A percentile compares a stretch with the other conserved stretches of the same genome.
Conservation (phyloP, 2,888 invertebrate genomes). For the Clusia tigrina region DNA sequence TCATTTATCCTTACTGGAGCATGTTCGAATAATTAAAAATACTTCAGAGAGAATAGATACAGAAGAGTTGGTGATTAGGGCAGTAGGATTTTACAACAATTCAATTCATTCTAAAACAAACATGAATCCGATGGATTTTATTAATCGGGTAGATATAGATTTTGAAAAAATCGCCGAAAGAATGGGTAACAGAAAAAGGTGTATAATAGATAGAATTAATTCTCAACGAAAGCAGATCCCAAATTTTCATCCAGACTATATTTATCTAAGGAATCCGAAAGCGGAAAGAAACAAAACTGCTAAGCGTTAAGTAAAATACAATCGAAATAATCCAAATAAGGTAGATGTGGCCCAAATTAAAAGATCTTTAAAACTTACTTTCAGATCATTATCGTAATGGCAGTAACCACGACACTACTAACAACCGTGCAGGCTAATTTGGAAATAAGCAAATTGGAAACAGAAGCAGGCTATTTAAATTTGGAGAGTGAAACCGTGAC, state of each 20-base stretch:
- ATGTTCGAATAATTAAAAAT: constrained; percentile 1
- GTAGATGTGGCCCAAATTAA: not conserved
- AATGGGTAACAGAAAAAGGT: not conserved
- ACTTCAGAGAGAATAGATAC: not conserved
- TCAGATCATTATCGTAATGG: too few species aligned
- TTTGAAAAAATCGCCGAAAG: not conserved
- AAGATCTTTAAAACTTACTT: too few species aligned
- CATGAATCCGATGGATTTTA: constrained; percentile 7
- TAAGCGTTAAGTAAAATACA: constrained; percentile 1
- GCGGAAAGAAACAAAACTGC: not conserved
- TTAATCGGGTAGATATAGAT: not conserved
- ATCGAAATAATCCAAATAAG: not conserved
- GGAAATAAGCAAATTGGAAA: too few species aligned
- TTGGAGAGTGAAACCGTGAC: too few species aligned
- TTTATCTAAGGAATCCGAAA: not conserved
- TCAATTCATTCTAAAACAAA: constrained; percentile 14
- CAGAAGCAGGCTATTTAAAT: too few species aligned
- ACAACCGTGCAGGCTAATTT: too few species aligned
- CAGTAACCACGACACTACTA: too few species aligned
- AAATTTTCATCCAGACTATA: not conserved
- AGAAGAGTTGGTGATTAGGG: constrained; percentile 2
- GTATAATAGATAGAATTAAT: not conserved
- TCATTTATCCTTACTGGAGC: constrained; percentile 15
- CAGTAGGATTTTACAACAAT: constrained; percentile 1
- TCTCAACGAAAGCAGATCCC: not conserved